A percentile compares a stretch with the other conserved stretches of the same genome.
phyloP scores from a whole-genome alignment of 2,113 vertebrate genomes.

The Clarias macrocephalus region DNA sequence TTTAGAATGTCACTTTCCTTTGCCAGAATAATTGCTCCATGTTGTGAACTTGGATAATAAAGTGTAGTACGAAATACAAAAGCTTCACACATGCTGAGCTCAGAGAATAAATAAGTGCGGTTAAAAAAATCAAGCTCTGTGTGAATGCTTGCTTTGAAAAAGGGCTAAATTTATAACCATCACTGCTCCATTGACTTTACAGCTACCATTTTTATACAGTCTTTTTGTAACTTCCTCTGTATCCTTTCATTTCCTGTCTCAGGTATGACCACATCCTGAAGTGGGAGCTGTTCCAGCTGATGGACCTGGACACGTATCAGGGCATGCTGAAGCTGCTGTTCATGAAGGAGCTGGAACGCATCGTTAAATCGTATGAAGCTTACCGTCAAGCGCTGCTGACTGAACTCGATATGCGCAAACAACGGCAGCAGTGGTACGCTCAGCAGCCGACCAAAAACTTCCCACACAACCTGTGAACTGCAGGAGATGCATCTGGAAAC shows the following conservation, averaged over 20 bases:
- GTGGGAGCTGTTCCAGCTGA: slow-evolving; percentile 98
- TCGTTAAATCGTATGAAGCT: slow-evolving; percentile 95
- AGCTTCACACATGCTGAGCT: background rate
- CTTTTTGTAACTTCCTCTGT: background rate
- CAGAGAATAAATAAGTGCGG: background rate
- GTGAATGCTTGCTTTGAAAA: background rate
- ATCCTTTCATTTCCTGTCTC: slow-evolving; percentile 33
- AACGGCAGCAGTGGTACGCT: slow-evolving; percentile 91
- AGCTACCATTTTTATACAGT: background rate
- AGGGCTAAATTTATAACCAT: background rate
- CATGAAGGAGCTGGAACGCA: slow-evolving; percentile 98
- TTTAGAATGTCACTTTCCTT: background rate
- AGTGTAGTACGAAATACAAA: background rate
- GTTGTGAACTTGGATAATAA: background rate
- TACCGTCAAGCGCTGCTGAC: slow-evolving; percentile 89
- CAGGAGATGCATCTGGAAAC: background rate
- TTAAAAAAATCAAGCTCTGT: background rate
- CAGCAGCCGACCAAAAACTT: slow-evolving; percentile 88
- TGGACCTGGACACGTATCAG: slow-evolving; percentile 97
- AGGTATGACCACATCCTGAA: slow-evolving; percentile 99
- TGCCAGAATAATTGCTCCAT: background rate
- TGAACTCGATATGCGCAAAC: slow-evolving; percentile 90
- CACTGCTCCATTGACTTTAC: background rate
- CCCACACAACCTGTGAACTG: slow-evolving; percentile 73
- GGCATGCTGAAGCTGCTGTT: slow-evolving; percentile 98